phyloP scores from a whole-genome alignment of 92 coral and sea anemone species.

The Epizoanthus scotinus region DNA sequence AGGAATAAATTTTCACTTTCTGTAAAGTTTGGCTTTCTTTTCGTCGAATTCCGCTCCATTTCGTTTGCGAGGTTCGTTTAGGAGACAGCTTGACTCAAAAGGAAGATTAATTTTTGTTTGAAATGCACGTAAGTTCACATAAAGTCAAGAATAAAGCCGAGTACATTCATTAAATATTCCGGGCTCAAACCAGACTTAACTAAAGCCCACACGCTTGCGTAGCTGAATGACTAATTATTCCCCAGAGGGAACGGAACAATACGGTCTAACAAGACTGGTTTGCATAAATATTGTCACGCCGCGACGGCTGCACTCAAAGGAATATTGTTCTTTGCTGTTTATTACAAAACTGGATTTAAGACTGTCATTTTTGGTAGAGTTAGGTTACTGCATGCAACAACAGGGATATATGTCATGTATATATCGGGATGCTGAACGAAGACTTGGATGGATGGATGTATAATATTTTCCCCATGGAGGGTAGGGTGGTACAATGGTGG shows the following conservation, averaged over 20 bases:
- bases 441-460: too few relatives aligned
- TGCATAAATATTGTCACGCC: constrained; percentile 20
- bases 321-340: constrained; percentile 11
- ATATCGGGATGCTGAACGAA: too few relatives aligned
- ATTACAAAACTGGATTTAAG: not conserved
- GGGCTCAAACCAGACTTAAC: constrained; percentile 48
- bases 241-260: constrained; percentile 39
- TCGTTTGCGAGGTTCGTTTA: not conserved
- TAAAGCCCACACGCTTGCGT: constrained; percentile 47
- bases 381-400: too few relatives aligned
- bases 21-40: constrained; percentile 88
- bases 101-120: not conserved
- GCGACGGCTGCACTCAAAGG: constrained; percentile 17
- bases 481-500: too few relatives aligned
- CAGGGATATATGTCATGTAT: too few relatives aligned
- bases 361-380: not conserved
- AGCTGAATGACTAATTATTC: constrained; percentile 43
- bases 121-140: constrained; percentile 3
- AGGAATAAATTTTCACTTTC: constrained; percentile 79
- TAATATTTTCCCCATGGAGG: too few relatives aligned
- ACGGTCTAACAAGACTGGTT: constrained; percentile 16
- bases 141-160: constrained; percentile 28
- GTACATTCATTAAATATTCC: constrained; percentile 41
- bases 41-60: constrained; percentile 49
- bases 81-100: constrained; percentile 2